These are phyloP conservation scores for Drosophila monieri DNA, from an alignment of 2,888 invertebrate species.

Conservation along the genomic window DNA sequence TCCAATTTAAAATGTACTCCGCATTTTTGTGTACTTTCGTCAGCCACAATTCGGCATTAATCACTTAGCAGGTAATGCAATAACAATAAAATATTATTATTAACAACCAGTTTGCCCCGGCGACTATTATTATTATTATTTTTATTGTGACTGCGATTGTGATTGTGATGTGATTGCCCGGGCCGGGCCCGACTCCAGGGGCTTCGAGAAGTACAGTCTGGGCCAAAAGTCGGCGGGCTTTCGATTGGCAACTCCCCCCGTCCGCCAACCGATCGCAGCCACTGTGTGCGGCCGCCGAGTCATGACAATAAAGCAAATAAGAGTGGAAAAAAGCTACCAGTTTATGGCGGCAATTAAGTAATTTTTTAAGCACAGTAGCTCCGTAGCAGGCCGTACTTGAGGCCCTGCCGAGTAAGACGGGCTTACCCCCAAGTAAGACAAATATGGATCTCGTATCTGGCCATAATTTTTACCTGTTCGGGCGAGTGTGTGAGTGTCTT, in stretches of 20 bases:
- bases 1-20: slow-evolving; percentile 5
- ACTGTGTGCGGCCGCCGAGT: slow-evolving; percentile 27
- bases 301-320: slow-evolving; percentile 39
- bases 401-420: slow-evolving; percentile 27
- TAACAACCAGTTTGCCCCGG: slow-evolving; percentile 69
- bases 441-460: slow-evolving; percentile 45
- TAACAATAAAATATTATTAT: slow-evolving; percentile 75
- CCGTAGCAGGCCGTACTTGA: slow-evolving; percentile 52
- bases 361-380: slow-evolving; percentile 59
- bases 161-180: slow-evolving; percentile 31
- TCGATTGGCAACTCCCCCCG: neutral
- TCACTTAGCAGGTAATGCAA: slow-evolving; percentile 74
- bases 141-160: slow-evolving; percentile 31
- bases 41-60: slow-evolving; percentile 54
- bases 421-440: slow-evolving; percentile 36
- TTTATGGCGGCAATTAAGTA: slow-evolving; percentile 78
- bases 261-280: slow-evolving; percentile 27
- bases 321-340: slow-evolving; percentile 52
- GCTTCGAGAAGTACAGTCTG: slow-evolving; percentile 53
- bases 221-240: slow-evolving; percentile 11
- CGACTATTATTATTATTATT: slow-evolving; percentile 55
- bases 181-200: slow-evolving; percentile 2
- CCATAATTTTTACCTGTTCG: slow-evolving; percentile 18
- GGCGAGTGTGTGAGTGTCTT: slow-evolving; percentile 35
- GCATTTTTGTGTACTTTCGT: neutral